These are phyloP conservation scores for Ormyrus labotus DNA, from an alignment of 2,888 invertebrate species.

Conservation along the genomic window DNA sequence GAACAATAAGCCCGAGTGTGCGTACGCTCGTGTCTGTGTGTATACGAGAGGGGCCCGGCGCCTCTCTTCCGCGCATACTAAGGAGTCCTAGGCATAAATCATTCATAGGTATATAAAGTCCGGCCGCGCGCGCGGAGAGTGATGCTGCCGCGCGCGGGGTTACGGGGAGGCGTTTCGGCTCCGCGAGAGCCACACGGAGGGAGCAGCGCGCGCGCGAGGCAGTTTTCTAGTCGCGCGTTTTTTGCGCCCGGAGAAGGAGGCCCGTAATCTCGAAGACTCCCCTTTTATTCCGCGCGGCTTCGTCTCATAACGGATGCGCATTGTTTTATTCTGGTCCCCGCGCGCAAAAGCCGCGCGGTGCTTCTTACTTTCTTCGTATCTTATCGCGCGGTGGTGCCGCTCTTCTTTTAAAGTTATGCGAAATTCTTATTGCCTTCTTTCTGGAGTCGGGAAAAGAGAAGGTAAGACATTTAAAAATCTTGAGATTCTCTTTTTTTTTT, in stretches of 20 bases:
- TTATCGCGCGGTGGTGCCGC: background rate
- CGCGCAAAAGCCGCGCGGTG: background rate
- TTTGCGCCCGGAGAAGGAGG: background rate
- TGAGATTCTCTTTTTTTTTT: background rate
- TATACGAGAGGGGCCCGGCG: background rate
- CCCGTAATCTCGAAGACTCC: background rate
- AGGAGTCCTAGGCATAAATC: conserved; percentile 63
- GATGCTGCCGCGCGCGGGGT: background rate
- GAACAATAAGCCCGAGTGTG: conserved; percentile 40
- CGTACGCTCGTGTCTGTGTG: background rate
- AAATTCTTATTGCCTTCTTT: no score
- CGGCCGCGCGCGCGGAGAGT: background rate
- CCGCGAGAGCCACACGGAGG: background rate
- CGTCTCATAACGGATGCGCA: conserved; percentile 30
- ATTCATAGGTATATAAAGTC: conserved; percentile 62
- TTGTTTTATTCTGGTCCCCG: conserved; percentile 20
- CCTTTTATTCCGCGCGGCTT: conserved; percentile 7
- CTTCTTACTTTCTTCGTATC: background rate
- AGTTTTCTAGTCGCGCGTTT: conserved; percentile 9
- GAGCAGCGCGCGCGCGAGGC: background rate
- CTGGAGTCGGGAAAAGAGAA: no score
- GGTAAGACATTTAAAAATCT: background rate
- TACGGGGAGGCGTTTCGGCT: background rate
- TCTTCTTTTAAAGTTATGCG: no score
- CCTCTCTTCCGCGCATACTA: conserved; percentile 48